Conservation (phyloP, 2,888 invertebrate genomes). For the Plagodis dolabraria region DNA sequence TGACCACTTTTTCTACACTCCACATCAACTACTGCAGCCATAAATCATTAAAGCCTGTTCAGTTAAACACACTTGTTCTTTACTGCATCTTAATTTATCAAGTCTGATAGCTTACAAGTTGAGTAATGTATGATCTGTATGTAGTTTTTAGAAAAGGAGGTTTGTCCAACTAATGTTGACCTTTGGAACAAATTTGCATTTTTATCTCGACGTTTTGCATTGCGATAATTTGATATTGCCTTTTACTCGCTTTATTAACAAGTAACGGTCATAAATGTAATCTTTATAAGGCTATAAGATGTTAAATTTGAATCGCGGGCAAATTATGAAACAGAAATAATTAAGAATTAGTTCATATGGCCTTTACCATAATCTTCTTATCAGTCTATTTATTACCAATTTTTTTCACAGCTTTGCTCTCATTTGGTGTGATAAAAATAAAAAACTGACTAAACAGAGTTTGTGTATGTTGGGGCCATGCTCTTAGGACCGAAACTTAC, state of each 20-base stretch:
- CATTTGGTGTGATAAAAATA: too few species aligned
- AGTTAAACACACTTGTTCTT: slow-evolving; percentile 10
- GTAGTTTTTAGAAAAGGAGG: slow-evolving; percentile 22
- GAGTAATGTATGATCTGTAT: slow-evolving; percentile 7
- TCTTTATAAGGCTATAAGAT: slow-evolving; percentile 8
- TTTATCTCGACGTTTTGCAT: slow-evolving; percentile 12
- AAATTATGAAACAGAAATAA: background rate
- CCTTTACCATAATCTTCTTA: too few species aligned
- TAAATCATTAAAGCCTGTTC: slow-evolving; percentile 16
- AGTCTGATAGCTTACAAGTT: slow-evolving; percentile 10
- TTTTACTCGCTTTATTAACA: slow-evolving; percentile 5
- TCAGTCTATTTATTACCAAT: too few species aligned
- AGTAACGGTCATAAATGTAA: slow-evolving; percentile 12
- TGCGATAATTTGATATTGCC: slow-evolving; percentile 12
- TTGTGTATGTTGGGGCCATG: too few species aligned
- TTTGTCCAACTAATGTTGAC: slow-evolving; percentile 9
- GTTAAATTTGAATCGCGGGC: slow-evolving; percentile 8
- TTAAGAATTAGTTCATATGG: background rate
- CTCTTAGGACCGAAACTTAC: too few species aligned
- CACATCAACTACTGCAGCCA: slow-evolving; percentile 3
- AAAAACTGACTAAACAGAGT: too few species aligned
- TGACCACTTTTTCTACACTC: slow-evolving; percentile 8
- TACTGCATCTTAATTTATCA: slow-evolving; percentile 18
- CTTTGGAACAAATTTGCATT: slow-evolving; percentile 22
- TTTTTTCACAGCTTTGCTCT: too few species aligned